phyloP scores from a whole-genome alignment of 2,113 vertebrate genomes.

The Polypterus bichir region DNA sequence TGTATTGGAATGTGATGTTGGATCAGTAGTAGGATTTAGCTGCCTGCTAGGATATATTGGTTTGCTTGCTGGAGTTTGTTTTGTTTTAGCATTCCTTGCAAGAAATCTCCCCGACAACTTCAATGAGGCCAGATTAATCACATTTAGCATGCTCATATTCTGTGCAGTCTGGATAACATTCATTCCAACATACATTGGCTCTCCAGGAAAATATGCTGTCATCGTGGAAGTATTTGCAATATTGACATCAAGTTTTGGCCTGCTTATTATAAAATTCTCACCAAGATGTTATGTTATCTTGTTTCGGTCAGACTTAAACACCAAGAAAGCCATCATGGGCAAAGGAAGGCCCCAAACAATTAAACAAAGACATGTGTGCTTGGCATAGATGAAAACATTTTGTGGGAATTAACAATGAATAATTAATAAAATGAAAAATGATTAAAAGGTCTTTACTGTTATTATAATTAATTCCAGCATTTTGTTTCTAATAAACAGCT shows the following conservation, averaged over 20 bases:
- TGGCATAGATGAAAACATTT: too few relatives aligned
- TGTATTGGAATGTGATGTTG: slow-evolving; percentile 10
- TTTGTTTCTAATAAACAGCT: too few relatives aligned
- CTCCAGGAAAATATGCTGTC: slow-evolving; percentile 13
- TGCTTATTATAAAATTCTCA: slow-evolving; percentile 8
- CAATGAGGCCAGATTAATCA: too few relatives aligned
- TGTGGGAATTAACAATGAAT: too few relatives aligned
- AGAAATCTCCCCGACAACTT: too few relatives aligned
- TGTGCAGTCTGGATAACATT: not conserved
- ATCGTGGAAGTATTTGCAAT: slow-evolving; percentile 12
- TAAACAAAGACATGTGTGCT: too few relatives aligned
- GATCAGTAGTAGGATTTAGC: slow-evolving; percentile 5
- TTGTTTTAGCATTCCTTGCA: too few relatives aligned
- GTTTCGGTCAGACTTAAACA: slow-evolving; percentile 8
- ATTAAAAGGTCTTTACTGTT: too few relatives aligned
- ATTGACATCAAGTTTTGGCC: slow-evolving; percentile 10
- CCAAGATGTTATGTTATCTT: slow-evolving; percentile 12
- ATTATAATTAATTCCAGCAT: too few relatives aligned
- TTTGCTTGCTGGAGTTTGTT: slow-evolving; percentile 3
- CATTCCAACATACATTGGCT: slow-evolving; percentile 9
- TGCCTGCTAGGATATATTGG: slow-evolving; percentile 11
- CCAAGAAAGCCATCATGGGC: not conserved
- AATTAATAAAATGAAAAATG: too few relatives aligned
- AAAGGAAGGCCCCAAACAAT: too few relatives aligned
- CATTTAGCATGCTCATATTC: too few relatives aligned